A percentile compares a stretch with the other conserved stretches of the same genome.
Evolutionary conservation across 2,888 invertebrate genomes (phyloP).

Genomic region (Rhamnusium bicolor): DNA sequence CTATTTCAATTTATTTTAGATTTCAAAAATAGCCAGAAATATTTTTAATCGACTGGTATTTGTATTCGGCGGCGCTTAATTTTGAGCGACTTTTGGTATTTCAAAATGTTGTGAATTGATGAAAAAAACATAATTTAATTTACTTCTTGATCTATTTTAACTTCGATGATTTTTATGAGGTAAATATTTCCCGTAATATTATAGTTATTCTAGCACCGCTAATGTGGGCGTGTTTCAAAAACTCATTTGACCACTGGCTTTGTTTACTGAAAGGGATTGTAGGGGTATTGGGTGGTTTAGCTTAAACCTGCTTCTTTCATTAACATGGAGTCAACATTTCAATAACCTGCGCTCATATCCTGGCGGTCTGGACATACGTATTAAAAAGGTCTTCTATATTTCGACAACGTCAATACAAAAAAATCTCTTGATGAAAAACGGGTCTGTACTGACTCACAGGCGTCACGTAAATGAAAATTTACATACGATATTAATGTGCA

Average conservation of each 20-base stretch:
- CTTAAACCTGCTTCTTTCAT: slow-evolving; percentile 70
- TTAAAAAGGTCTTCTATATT: slow-evolving; percentile 52
- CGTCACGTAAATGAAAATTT: neutral
- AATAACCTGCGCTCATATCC: slow-evolving; percentile 70
- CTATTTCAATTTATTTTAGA: too few relatives aligned
- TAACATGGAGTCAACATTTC: slow-evolving; percentile 69
- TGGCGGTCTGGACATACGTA: slow-evolving; percentile 51
- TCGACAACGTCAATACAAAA: slow-evolving; percentile 46
- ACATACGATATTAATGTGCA: neutral
- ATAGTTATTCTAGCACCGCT: slow-evolving; percentile 20
- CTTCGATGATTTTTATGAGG: neutral
- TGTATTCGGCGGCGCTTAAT: too few relatives aligned
- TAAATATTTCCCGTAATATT: neutral
- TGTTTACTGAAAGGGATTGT: slow-evolving; percentile 61
- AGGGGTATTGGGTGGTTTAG: slow-evolving; percentile 55
- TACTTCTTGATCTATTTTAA: too few relatives aligned
- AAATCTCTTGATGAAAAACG: slow-evolving; percentile 47
- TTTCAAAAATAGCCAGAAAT: too few relatives aligned
- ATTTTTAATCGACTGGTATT: too few relatives aligned
- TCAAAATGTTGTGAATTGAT: too few relatives aligned
- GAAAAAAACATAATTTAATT: too few relatives aligned
- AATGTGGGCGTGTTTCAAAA: slow-evolving; percentile 62
- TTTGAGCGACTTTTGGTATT: too few relatives aligned
- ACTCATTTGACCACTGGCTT: slow-evolving; percentile 69
- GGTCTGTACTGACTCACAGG: neutral